These are phyloP conservation scores for Pristionchus maxplancki DNA, from an alignment of 2,888 invertebrate species.

Conservation along the genomic window DNA sequence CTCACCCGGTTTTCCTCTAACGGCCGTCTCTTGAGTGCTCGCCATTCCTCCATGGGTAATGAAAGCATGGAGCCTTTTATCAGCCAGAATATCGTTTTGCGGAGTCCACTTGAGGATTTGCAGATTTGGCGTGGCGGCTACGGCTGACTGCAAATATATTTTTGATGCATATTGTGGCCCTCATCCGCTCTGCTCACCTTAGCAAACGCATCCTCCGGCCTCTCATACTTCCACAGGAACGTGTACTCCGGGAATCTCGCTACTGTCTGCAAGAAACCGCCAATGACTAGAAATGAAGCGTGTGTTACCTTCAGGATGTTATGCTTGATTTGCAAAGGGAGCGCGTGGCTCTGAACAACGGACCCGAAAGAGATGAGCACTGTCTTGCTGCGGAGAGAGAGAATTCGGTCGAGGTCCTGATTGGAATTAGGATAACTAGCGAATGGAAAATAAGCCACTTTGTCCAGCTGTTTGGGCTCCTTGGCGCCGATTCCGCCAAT, in stretches of 20 bases:
- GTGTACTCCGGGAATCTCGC: constrained; percentile 10
- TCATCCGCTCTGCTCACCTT: background rate
- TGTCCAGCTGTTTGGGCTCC: background rate
- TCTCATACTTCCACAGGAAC: constrained; percentile 29
- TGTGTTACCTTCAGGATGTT: background rate
- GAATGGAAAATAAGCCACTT: background rate
- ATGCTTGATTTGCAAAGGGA: background rate
- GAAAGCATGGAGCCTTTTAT: background rate
- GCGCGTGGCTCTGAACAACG: background rate
- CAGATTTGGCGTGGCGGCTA: background rate
- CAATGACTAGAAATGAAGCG: background rate
- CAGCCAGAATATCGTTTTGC: constrained; percentile 19
- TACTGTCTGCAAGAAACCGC: background rate
- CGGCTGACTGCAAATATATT: background rate
- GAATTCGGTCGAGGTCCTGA: background rate
- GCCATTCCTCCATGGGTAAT: constrained; percentile 45
- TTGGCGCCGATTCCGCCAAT: constrained; percentile 31
- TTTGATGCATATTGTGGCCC: background rate
- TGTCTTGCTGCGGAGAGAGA: background rate
- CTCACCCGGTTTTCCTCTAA: background rate
- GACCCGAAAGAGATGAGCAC: constrained; percentile 29
- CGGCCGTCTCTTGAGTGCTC: constrained; percentile 3
- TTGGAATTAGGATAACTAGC: background rate
- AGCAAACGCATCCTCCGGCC: background rate
- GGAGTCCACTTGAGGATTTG: constrained; percentile 10